Base-by-base conservation (phyloP, 2,113 vertebrate genomes). In the Alligator sinensis region DNA sequence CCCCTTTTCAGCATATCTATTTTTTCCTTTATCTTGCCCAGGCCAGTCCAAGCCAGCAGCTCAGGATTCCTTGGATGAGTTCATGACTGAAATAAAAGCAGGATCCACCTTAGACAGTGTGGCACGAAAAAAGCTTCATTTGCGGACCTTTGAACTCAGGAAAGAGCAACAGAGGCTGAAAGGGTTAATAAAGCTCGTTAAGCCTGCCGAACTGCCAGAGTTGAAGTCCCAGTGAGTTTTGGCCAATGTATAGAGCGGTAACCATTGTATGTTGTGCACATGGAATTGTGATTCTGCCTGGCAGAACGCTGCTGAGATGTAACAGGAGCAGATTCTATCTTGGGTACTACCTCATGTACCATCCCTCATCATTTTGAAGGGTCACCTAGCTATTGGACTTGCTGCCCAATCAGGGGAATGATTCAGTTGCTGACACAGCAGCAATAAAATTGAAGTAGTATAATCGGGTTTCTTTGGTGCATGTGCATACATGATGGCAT, bases 21-120 rank as follows among this genome's bases (percentile, higher is more conserved):
- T 76, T 60, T 89, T 79, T 18, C 13, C 11, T 76, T 91, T 84
- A 3, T 94, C 62, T 90, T 91, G 59, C 63, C 60, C 94, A 99
- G 99, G 85, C 90, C 94, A 98, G 5, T 97, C 98, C 14, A 97
- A 98, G 82, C 95, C 98, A 2, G 96, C 98, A 9, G 90, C 98
- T 54, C 99, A 99, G 84, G 99, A 99, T 95, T 98, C 99, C 9
- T 97, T 99, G 96, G 99, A 99, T 28, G 99, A 98, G 6, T 99
- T 99, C 95, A 99, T 99, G 99, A 99, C 98, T 0, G 98, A 98
- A 24, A 99, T 99, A 85, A 98, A 98, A 58, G 98, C 98, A 2
- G 98, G 98, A 60, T 97, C 86, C 18, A 81, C 98, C 0, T 97
- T 99, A 91, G 99, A 99, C 91, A 98, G 97, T 0, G 98, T 99